A percentile compares a stretch with the other conserved stretches of the same genome.
Conservation (phyloP, 2,797 vertebrate genomes). For the Pseudochaenichthys georgianus region DNA sequence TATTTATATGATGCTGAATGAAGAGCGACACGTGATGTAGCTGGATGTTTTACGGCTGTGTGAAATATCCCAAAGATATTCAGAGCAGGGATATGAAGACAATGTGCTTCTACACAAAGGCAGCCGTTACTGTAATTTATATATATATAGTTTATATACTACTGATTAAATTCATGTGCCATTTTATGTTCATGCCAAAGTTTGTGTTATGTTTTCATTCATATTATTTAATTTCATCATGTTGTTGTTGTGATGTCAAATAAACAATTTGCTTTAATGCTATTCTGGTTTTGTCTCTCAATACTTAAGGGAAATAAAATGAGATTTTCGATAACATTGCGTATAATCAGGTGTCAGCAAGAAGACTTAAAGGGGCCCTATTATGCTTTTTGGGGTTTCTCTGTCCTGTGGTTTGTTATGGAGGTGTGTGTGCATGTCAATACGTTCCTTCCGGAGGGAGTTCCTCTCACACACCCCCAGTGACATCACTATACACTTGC, state of each 20-base stretch:
- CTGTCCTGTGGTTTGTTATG: no score
- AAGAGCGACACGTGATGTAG: conserved; percentile 51
- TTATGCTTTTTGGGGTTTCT: no score
- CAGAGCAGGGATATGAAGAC: conserved; percentile 50
- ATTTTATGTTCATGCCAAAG: conserved; percentile 84
- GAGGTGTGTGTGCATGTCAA: no score
- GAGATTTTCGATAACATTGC: neutral
- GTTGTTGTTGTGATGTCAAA: conserved; percentile 73
- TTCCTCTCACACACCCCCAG: no score
- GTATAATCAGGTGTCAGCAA: no score
- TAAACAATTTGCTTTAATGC: conserved; percentile 62
- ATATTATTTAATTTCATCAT: conserved; percentile 77
- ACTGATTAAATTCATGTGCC: conserved; percentile 65
- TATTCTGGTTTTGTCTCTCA: conserved; percentile 8
- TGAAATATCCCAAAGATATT: conserved; percentile 70
- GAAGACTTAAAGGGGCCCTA: no score
- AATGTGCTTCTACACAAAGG: conserved; percentile 51
- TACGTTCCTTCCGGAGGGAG: no score
- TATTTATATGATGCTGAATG: conserved; percentile 84
- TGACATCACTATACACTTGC: no score
- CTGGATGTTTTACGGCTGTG: conserved; percentile 52
- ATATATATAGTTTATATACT: conserved; percentile 49
- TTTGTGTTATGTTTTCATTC: conserved; percentile 77
- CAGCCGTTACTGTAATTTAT: conserved; percentile 60
- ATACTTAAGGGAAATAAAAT: neutral